These are phyloP conservation scores for Tenualosa ilisha DNA, from an alignment of 2,797 vertebrate genomes.

Conservation along the genomic window DNA sequence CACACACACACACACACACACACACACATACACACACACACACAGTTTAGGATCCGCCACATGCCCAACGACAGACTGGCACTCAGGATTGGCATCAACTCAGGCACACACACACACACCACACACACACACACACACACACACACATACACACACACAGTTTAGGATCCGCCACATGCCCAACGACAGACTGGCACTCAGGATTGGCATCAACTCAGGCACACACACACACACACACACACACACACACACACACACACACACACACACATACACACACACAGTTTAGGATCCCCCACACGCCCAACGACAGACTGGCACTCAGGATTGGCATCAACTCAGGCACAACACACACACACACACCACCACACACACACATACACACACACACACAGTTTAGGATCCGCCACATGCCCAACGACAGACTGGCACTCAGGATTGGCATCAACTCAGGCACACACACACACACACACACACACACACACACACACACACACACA, in stretches of 20 bases:
- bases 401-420: no score
- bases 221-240: not conserved
- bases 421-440: no score
- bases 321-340: not conserved
- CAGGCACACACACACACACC: not conserved
- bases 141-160: constrained; percentile 4
- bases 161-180: not conserved
- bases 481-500: no score
- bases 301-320: not conserved
- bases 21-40: constrained; percentile 8
- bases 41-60: no score
- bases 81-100: not conserved
- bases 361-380: no score
- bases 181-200: not conserved
- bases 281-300: no score
- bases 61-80: not conserved
- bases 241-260: not conserved
- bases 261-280: constrained; percentile 10
- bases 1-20: no score
- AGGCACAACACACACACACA: not conserved
- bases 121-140: not conserved
- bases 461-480: no score
- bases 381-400: no score
- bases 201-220: not conserved
- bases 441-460: not conserved